Base-by-base conservation (phyloP, 92 coral and sea anemone species). In the Phenganax stokvisi region DNA sequence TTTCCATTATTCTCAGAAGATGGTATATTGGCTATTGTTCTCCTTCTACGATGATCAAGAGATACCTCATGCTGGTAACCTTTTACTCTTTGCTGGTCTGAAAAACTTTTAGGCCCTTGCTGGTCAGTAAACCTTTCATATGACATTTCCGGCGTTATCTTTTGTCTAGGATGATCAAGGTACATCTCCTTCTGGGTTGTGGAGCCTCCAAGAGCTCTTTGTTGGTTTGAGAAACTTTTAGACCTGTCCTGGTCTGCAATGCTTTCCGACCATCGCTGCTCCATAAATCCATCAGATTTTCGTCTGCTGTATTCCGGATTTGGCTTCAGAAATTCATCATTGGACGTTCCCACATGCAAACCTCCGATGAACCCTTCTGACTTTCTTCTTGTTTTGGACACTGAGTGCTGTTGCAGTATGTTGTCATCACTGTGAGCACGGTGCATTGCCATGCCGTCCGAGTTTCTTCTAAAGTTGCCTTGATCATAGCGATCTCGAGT, bases 11-110 rank as follows among this genome's bases (percentile, higher is more conserved):
- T 60, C 16, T 31, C 66, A 56, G 12, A n/a, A 12, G 80, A 9
- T 51, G 56, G 56, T 12, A 30, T 8, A 70, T 59, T 76, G 12
- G 30, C 47, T 13, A 75, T 47, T 1, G 69, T 76, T 27, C 28
- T 30, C n/a, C 81, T 54, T 20, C 81, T 61, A 44, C 25, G 80
- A n/a, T 76, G 70, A 11, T 59, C 81, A 0, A 59, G 56, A 76
- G 81, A 76, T 3, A 58, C 57, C 8, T 76, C 81, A 13, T 58
- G 12, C 60, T 53, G 59, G 37, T 15, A 76, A 10, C 81, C 54
- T n/a, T 68, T 20, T 68, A n/a, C 29, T 53, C 73, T 68, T 68
- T 53, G 52, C 73, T 30, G 54, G 6, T 27, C 73, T 29, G 3
- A 3, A 3, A 68, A 17, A 6, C 37, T 27, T 12, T 25, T 20